Conservation (phyloP, 2,113 vertebrate species). For the Nycticebus coucang region DNA sequence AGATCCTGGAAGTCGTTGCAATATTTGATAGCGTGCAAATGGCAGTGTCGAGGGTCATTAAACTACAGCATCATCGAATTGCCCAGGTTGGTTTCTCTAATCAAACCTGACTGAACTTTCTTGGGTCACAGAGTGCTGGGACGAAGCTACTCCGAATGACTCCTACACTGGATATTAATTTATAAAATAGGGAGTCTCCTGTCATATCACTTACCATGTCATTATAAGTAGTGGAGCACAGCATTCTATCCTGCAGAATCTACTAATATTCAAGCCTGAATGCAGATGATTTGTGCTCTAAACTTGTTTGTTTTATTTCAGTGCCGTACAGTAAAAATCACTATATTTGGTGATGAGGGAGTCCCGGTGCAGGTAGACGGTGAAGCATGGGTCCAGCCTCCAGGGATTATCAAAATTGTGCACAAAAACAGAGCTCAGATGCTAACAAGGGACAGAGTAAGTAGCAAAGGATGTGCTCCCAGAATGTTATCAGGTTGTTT, state of each 20-base stretch:
- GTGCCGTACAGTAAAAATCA: conserved; percentile 98
- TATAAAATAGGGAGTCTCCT: conserved; percentile 36
- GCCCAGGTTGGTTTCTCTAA: conserved; percentile 90
- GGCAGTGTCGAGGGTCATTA: conserved; percentile 98
- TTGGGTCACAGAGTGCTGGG: background rate
- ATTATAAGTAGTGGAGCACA: conserved; percentile 36
- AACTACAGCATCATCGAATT: conserved; percentile 97
- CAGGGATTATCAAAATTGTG: conserved; percentile 97
- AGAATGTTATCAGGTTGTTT: background rate
- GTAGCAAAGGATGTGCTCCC: conserved; percentile 69
- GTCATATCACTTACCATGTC: conserved; percentile 1
- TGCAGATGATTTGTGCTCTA: conserved; percentile 50
- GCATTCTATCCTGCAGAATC: conserved; percentile 18
- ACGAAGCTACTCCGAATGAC: background rate
- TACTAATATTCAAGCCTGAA: conserved; percentile 26
- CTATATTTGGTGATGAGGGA: conserved; percentile 97
- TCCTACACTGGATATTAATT: background rate
- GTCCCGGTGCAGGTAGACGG: conserved; percentile 98
- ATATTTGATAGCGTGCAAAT: conserved; percentile 99
- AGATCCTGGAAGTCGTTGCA: conserved; percentile 97
- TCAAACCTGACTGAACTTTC: background rate
- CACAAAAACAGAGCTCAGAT: conserved; percentile 99
- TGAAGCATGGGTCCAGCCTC: conserved; percentile 98
- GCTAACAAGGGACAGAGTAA: conserved; percentile 96
- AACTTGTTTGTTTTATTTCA: conserved; percentile 79